phyloP scores from a whole-genome alignment of 2,797 vertebrate species.

The Setipinna tenuifilis region DNA sequence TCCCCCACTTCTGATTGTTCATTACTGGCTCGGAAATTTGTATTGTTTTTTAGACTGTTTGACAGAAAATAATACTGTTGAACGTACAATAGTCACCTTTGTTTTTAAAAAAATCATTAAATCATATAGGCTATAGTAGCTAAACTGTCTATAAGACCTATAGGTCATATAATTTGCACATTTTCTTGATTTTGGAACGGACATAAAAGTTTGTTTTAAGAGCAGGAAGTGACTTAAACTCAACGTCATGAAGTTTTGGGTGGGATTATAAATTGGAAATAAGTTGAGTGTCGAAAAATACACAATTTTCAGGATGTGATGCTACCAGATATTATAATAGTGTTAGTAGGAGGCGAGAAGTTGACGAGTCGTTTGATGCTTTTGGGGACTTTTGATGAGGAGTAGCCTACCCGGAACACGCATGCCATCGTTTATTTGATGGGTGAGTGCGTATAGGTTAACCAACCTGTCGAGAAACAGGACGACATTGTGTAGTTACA shows the following conservation, averaged over 20 bases:
- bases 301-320: background rate
- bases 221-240: conserved; percentile 57
- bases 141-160: too few relatives aligned
- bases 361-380: background rate
- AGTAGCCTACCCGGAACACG: background rate
- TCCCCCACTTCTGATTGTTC: background rate
- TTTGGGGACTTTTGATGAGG: background rate
- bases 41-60: background rate
- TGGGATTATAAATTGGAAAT: conserved; percentile 46
- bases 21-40: background rate
- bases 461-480: background rate
- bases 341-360: background rate
- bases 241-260: conserved; percentile 50
- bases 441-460: conserved; percentile 4
- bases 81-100: background rate
- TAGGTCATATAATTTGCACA: background rate
- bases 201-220: conserved; percentile 10
- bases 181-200: background rate
- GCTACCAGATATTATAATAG: background rate
- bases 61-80: background rate
- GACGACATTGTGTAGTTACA: background rate
- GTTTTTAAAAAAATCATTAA: too few relatives aligned
- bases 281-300: conserved; percentile 28
- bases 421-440: conserved; percentile 12
- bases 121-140: too few relatives aligned